Evolutionary conservation across 1,140 invertebrate genomes (phyloP).

Genomic region (Plectrocnemia conspersa): DNA sequence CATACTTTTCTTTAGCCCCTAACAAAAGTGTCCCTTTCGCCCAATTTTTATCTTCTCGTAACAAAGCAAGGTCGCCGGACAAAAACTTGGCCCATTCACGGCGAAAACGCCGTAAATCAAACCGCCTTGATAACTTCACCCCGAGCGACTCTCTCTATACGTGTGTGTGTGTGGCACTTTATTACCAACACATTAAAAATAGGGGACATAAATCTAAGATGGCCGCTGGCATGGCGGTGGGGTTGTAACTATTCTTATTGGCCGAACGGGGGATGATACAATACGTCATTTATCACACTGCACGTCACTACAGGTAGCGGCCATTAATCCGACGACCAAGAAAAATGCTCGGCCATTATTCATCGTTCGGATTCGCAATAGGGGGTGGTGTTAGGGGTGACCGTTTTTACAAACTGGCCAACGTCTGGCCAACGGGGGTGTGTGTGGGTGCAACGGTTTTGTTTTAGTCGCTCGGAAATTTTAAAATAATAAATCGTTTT

Average conservation of each 20-base stretch:
- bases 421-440: too few relatives aligned
- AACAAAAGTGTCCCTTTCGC: not conserved
- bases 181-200: constrained; percentile 28
- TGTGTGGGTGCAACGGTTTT: too few relatives aligned
- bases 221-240: constrained; percentile 22
- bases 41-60: too few relatives aligned
- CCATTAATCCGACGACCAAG: constrained; percentile 25
- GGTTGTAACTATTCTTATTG: constrained; percentile 33
- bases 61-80: too few relatives aligned
- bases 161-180: constrained; percentile 1
- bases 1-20: not conserved
- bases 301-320: constrained; percentile 33
- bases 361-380: constrained; percentile 11
- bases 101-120: not conserved
- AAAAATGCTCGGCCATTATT: constrained; percentile 20
- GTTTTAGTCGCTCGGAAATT: too few relatives aligned
- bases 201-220: constrained; percentile 37
- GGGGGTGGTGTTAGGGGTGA: too few relatives aligned
- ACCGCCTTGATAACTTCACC: not conserved
- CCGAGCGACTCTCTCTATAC: not conserved
- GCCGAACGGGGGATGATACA: constrained; percentile 33
- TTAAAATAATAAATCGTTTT: too few relatives aligned
- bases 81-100: not conserved
- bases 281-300: constrained; percentile 36
- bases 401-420: too few relatives aligned